Conservation (phyloP, 2,888 invertebrate genomes). For the Herminia tarsipennalis region DNA sequence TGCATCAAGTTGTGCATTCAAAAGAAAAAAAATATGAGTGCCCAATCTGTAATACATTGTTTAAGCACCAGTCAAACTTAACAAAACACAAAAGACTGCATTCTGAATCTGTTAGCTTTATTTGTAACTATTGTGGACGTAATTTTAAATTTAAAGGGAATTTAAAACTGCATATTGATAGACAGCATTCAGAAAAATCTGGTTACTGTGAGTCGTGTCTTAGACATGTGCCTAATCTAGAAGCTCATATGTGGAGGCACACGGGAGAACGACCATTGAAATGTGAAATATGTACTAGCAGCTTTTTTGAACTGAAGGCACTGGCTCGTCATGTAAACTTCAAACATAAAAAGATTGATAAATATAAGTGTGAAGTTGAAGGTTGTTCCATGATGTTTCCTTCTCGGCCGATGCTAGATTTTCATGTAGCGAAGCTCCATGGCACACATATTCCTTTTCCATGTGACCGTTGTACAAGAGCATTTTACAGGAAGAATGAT, state of each 20-base stretch:
- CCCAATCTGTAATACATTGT: slow-evolving; percentile 71
- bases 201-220: slow-evolving; percentile 79
- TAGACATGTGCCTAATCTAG: slow-evolving; percentile 82
- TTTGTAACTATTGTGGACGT: slow-evolving; percentile 71
- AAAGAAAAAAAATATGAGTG: slow-evolving; percentile 66
- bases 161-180: slow-evolving; percentile 79
- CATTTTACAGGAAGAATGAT: slow-evolving; percentile 77
- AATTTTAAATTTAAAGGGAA: slow-evolving; percentile 80
- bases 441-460: slow-evolving; percentile 63
- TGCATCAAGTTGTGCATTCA: slow-evolving; percentile 63
- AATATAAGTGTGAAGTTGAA: slow-evolving; percentile 63
- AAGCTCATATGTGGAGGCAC: slow-evolving; percentile 83
- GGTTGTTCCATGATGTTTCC: slow-evolving; percentile 68
- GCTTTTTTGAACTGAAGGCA: slow-evolving; percentile 63
- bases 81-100: slow-evolving; percentile 78
- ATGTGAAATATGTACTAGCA: slow-evolving; percentile 70
- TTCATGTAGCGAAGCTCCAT: slow-evolving; percentile 70
- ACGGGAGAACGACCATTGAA: slow-evolving; percentile 78
- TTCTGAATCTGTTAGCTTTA: slow-evolving; percentile 57
- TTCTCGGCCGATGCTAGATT: slow-evolving; percentile 68
- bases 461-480: slow-evolving; percentile 70
- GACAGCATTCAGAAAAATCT: slow-evolving; percentile 82
- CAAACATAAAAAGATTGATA: slow-evolving; percentile 66
- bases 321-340: slow-evolving; percentile 72
- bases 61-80: slow-evolving; percentile 80